Evolutionary conservation across 53 echinoderm and acorn worm species (phyloP).

Genomic region (Echinometra lucunter): DNA sequence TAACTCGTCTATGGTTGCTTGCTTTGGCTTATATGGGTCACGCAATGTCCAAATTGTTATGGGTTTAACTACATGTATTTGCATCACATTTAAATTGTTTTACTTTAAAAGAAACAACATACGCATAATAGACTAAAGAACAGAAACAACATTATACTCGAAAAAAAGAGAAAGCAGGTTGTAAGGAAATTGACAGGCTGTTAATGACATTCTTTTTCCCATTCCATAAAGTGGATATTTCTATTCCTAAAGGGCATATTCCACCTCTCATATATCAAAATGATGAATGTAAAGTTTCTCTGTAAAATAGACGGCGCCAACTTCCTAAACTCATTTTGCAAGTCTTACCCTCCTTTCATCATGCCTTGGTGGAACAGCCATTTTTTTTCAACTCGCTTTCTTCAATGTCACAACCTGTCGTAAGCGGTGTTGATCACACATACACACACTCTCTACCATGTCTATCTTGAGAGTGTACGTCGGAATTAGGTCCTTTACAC

Average conservation of each 20-base stretch:
- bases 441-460: too few relatives aligned
- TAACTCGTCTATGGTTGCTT: neutral
- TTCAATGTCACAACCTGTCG: slow-evolving; percentile 38
- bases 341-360: neutral
- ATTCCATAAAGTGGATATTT: too few relatives aligned
- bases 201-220: too few relatives aligned
- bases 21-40: neutral
- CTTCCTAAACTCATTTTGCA: neutral
- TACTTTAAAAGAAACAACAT: too few relatives aligned
- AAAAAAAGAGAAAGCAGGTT: too few relatives aligned
- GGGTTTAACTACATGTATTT: neutral
- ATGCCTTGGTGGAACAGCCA: neutral
- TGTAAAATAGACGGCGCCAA: neutral
- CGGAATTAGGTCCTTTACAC: slow-evolving; percentile 55
- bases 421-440: slow-evolving; percentile 43
- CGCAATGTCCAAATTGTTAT: neutral
- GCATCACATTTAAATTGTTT: too few relatives aligned
- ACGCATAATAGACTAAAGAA: too few relatives aligned
- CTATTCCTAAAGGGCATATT: neutral
- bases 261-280: neutral
- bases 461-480: neutral
- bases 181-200: too few relatives aligned
- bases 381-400: neutral
- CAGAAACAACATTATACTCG: too few relatives aligned
- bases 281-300: neutral